phyloP scores from a whole-genome alignment of 2,797 vertebrate species.

The Tauraco hartlaubi region DNA sequence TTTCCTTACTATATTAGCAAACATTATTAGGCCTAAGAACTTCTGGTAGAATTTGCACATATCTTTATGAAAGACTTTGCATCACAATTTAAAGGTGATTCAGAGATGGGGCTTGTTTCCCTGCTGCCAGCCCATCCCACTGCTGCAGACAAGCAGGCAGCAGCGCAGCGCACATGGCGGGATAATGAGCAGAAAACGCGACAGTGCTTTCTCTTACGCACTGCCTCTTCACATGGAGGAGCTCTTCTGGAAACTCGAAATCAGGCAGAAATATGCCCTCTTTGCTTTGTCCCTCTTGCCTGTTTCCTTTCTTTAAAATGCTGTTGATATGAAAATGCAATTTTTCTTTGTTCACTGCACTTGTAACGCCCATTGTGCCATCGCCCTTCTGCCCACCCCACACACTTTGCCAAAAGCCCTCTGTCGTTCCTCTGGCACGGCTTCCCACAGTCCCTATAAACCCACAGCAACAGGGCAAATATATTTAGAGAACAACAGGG shows the following conservation, averaged over 20 bases:
- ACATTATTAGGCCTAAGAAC: not conserved
- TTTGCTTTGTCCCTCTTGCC: not conserved
- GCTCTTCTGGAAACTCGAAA: not conserved
- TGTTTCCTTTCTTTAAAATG: not conserved
- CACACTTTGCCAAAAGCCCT: not conserved
- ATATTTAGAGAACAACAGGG: not conserved
- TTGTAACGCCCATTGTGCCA: not conserved
- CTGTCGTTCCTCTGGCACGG: fast-evolving
- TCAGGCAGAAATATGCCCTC: not conserved
- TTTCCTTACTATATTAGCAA: not conserved
- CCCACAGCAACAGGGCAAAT: not conserved
- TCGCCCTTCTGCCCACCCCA: not conserved
- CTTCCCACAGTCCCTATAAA: not conserved
- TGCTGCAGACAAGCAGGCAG: not conserved
- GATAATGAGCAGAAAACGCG: not conserved
- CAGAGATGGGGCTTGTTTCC: not conserved
- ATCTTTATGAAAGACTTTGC: not conserved
- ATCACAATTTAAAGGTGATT: not conserved
- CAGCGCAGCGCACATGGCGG: fast-evolving
- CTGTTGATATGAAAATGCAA: not conserved
- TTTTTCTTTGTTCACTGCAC: not conserved
- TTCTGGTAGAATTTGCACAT: not conserved
- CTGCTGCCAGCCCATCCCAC: not conserved
- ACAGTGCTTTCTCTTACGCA: not conserved
- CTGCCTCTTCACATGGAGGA: not conserved